These are phyloP conservation scores for Sesamia nonagrioides DNA, from an alignment of 1,140 invertebrate genomes.

Conservation along the genomic window DNA sequence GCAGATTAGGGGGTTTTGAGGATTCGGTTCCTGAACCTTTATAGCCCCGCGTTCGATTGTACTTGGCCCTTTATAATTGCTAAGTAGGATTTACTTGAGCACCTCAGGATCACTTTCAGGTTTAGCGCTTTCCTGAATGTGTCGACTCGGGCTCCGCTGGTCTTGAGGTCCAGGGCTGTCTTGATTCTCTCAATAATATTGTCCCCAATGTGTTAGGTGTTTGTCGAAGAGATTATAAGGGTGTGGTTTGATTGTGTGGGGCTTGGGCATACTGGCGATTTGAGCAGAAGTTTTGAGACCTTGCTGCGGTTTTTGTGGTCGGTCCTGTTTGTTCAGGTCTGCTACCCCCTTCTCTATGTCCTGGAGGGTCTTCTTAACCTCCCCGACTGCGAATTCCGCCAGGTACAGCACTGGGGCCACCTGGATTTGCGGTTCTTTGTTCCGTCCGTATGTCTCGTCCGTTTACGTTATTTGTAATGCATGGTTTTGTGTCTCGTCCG, in stretches of 20 bases:
- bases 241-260: slow-evolving; percentile 52
- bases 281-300: slow-evolving; percentile 4
- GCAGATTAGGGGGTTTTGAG: neutral
- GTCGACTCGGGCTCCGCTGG: slow-evolving; percentile 41
- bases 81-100: slow-evolving; percentile 45
- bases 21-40: neutral
- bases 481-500: no score
- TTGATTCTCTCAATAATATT: slow-evolving; percentile 45
- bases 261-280: neutral
- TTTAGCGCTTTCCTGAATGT: slow-evolving; percentile 49
- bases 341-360: neutral
- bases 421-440: neutral
- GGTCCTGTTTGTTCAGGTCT: neutral
- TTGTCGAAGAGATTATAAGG: slow-evolving; percentile 50
- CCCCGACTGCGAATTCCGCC: neutral
- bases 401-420: neutral
- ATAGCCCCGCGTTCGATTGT: neutral
- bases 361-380: neutral
- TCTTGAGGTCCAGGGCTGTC: slow-evolving; percentile 44
- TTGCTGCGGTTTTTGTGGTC: neutral
- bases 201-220: slow-evolving; percentile 45
- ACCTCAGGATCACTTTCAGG: slow-evolving; percentile 52
- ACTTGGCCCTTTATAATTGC: slow-evolving; percentile 40
- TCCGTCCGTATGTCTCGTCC: no score
- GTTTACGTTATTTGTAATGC: no score